Base-by-base conservation (phyloP, 2,797 vertebrate genomes). In the Syncerus caffer region DNA sequence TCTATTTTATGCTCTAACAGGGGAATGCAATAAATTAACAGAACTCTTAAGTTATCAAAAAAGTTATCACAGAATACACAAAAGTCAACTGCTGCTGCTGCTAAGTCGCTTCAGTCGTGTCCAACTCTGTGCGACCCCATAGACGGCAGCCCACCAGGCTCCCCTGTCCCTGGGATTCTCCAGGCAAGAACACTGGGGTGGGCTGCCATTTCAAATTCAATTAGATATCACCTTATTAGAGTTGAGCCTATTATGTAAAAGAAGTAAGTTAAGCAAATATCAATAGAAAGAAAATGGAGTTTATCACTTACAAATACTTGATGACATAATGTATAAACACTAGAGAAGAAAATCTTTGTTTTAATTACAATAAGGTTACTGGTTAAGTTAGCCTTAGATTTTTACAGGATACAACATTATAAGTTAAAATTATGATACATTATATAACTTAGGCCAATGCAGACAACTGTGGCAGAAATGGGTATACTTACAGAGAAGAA, bases 11-110 rank as follows among this genome's bases (percentile, higher is more conserved):
- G 57, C 12, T 51, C 53, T 90, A 79, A 83, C 17, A 60, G 58
- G 38, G 25, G 4, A 92, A 93, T 89, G 12, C 96, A 94, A 95
- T 58, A 83, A 3, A 74, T 14, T 42, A 74, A 74, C 38, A 78
- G 55, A 96, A 93, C 23, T 85, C 14, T 84, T 93, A 58, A 89
- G n/a, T 92, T 97, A 91, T 76, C 25, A 82, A 91, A 76, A 93
- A 85, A 64, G 31, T 85, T 85, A 90, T 38, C 42, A 82, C n/a
- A 96, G 25, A 93, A 85, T 19, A 83, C 31, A 94, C 10, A 95
- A 74, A 93, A 67, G 17, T 25, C 47, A 95, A 90, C 23, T 15
- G 89, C 8, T 51, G 89, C 42, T 42, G 42, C 42, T 42, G 42
- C 42, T 42, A 42, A 42, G 42, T 42, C 42, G 42, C 42, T 42